phyloP scores from a whole-genome alignment of 2,888 invertebrate species.

The Chrysolina haemoptera region DNA sequence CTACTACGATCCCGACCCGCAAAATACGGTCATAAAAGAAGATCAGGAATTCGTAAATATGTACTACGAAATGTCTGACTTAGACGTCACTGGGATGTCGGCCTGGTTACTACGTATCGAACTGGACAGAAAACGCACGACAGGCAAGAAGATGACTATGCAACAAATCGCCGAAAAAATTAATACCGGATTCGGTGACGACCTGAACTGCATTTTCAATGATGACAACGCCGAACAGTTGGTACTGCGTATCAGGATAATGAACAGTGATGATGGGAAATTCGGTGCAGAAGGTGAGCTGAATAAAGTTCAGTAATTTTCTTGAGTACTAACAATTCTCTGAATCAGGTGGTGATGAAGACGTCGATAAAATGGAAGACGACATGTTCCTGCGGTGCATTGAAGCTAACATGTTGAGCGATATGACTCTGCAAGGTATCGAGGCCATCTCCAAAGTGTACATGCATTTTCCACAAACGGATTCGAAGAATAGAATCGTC shows the following conservation, averaged over 20 bases:
- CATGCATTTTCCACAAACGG: slow-evolving; percentile 99
- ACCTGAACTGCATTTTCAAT: slow-evolving; percentile 99
- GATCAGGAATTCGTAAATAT: slow-evolving; percentile 99
- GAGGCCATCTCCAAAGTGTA: slow-evolving; percentile 98
- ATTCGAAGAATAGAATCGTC: slow-evolving; percentile 97
- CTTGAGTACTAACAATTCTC: background rate
- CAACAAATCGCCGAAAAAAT: slow-evolving; percentile 99
- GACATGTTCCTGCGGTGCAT: slow-evolving; percentile 99
- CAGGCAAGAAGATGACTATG: slow-evolving; percentile 98
- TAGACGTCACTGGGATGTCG: slow-evolving; percentile 96
- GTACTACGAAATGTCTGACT: slow-evolving; percentile 99
- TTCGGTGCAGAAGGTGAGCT: slow-evolving; percentile 70
- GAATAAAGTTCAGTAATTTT: background rate
- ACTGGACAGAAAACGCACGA: slow-evolving; percentile 95
- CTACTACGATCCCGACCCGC: slow-evolving; percentile 99
- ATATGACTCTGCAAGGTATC: slow-evolving; percentile 96
- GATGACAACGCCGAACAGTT: slow-evolving; percentile 99
- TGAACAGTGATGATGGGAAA: slow-evolving; percentile 97
- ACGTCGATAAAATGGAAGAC: slow-evolving; percentile 99
- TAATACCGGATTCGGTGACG: slow-evolving; percentile 98
- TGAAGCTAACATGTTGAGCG: slow-evolving; percentile 98
- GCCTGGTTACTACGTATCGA: slow-evolving; percentile 99
- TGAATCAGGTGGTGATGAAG: slow-evolving; percentile 81
- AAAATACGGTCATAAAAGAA: slow-evolving; percentile 97
- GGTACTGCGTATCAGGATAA: slow-evolving; percentile 96